Base-by-base conservation (phyloP, 1,140 invertebrate genomes). In the Streblospio benedicti region DNA sequence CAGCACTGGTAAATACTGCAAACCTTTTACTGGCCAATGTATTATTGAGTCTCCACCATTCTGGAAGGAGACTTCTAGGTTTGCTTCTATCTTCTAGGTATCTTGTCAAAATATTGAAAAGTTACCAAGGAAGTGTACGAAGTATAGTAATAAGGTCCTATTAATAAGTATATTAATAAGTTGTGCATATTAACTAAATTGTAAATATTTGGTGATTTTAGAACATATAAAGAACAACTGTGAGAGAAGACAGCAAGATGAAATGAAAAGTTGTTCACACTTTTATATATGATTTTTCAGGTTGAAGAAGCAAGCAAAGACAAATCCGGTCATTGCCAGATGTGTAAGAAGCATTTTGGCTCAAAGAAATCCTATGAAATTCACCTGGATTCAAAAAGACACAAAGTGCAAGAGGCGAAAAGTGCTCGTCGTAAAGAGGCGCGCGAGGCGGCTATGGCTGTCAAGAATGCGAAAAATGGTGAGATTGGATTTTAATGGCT, bases 371-470 rank as follows among this genome's bases (percentile, higher is more conserved):
- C 94, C 0, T 91, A 85, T 74, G 84, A 87, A 16, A 96, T 94
- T 80, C 96, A 99, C 77, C 69, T 91, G 6, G 84, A 89, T 61
- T 97, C 93, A 25, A 97, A 94, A 70, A 95, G 93, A 71, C 96
- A 99, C 71, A 88, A 87, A 70, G 84, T 68, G n/a, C 18, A 53
- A n/a, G 33, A 65, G 32, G 61, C 35, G 35, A 58, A 64, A 49
- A 65, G 56, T 6, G 28, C 52, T 23, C 58, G 64, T 41, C 60
- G 56, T 12, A 65, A 65, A 28, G 61, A 67, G 53, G 33, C 12
- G 32, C 9, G 20, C 18, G 20, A 9, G 33, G 32, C 18, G 25
- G 25, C 35, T 18, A 31, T 14, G 25, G 33, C 12, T 12, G 38
- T 23, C 16, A 68, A 68, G 32, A 66, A 65, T 49, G 44, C 28